Evolutionary conservation across 2,113 vertebrate species (phyloP).

Genomic region (Macrotus californicus): DNA sequence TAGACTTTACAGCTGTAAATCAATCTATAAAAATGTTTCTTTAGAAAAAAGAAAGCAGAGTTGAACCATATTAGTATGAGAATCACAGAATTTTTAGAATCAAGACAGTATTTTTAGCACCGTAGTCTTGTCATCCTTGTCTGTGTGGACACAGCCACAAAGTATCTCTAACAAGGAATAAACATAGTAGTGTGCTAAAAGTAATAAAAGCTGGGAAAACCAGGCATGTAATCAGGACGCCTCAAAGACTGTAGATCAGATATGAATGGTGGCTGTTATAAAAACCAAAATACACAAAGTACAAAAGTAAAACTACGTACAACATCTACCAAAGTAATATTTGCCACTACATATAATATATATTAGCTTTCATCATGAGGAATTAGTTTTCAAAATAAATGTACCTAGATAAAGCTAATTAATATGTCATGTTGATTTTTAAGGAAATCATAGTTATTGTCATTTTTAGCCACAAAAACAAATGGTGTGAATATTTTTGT

Average conservation of each 20-base stretch:
- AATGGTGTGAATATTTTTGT: background rate
- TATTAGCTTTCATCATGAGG: background rate
- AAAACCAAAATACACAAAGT: background rate
- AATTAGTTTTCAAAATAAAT: constrained; percentile 7
- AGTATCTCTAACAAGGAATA: background rate
- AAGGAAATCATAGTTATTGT: background rate
- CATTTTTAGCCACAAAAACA: background rate
- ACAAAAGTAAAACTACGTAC: background rate
- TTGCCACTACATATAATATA: background rate
- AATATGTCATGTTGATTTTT: background rate
- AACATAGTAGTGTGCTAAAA: background rate
- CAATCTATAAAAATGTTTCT: background rate
- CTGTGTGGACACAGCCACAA: background rate
- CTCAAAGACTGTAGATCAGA: background rate
- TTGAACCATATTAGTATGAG: background rate
- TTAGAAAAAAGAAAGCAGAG: background rate
- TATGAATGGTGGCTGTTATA: background rate
- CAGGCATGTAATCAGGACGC: background rate
- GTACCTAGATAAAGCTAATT: background rate
- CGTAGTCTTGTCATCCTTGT: background rate
- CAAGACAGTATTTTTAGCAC: background rate
- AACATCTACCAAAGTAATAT: background rate
- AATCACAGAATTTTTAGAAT: background rate
- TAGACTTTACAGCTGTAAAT: background rate
- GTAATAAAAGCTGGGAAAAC: background rate